A percentile compares a stretch with the other conserved stretches of the same genome.
Evolutionary conservation across 2,888 invertebrate genomes (phyloP).

Genomic region (Acrobasis suavella): DNA sequence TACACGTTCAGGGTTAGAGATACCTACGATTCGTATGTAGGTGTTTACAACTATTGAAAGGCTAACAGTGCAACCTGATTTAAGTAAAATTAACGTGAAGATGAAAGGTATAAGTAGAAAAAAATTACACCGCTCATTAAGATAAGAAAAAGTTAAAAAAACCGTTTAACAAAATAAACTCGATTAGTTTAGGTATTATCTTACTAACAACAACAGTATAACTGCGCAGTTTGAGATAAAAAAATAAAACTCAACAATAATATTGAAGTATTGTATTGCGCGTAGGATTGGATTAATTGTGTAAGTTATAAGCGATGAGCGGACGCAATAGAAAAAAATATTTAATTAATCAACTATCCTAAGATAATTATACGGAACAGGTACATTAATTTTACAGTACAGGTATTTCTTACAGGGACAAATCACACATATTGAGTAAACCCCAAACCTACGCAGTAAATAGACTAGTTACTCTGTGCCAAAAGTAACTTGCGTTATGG

Average conservation of each 20-base stretch:
- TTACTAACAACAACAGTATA: conserved; percentile 16
- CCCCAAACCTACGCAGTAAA: too few species aligned
- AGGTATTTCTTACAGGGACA: too few species aligned
- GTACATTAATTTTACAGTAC: too few species aligned
- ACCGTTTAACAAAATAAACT: conserved; percentile 1
- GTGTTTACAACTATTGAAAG: too few species aligned
- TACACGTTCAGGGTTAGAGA: too few species aligned
- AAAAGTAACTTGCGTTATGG: too few species aligned
- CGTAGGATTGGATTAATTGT: neutral
- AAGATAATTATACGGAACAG: too few species aligned
- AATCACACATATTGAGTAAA: too few species aligned
- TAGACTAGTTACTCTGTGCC: too few species aligned
- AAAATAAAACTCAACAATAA: conserved; percentile 31
- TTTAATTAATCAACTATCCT: too few species aligned
- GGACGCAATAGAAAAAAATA: neutral
- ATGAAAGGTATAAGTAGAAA: neutral
- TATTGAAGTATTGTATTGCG: conserved; percentile 23
- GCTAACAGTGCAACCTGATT: neutral
- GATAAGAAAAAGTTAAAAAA: neutral
- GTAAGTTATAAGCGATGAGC: conserved; percentile 20
- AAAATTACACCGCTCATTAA: neutral
- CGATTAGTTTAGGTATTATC: conserved; percentile 14
- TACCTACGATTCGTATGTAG: too few species aligned
- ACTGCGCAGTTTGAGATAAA: conserved; percentile 35
- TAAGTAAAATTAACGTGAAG: neutral